Percentiles rank a stretch among this genome's conserved stretches.
Conservation (phyloP, 2,888 invertebrate species). For the Chrysolina americana region DNA sequence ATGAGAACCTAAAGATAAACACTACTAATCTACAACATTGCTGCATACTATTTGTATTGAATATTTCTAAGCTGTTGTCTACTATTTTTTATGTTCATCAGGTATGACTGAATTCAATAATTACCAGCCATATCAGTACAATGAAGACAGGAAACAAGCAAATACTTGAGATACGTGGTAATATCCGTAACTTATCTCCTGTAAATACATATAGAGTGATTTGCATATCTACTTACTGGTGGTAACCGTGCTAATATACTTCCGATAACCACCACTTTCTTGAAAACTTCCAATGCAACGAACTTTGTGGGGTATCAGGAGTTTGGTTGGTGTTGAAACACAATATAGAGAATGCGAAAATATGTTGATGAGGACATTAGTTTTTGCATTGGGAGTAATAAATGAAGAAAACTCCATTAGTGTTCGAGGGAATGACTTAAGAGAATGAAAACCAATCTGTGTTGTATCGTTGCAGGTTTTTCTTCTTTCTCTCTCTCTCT, state of each 20-base stretch:
- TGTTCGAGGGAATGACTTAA: too few relatives aligned
- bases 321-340: too few relatives aligned
- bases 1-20: background rate
- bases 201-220: background rate
- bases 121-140: conserved; percentile 4
- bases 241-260: background rate
- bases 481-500: too few relatives aligned
- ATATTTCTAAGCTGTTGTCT: background rate
- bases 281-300: too few relatives aligned
- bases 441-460: too few relatives aligned
- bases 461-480: too few relatives aligned
- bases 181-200: background rate
- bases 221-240: background rate
- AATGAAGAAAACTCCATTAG: too few relatives aligned
- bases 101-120: background rate
- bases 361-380: too few relatives aligned
- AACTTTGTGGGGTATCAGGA: too few relatives aligned
- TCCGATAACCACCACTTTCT: background rate
- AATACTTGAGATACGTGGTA: background rate
- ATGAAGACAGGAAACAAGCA: background rate
- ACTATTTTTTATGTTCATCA: background rate
- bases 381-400: too few relatives aligned
- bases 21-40: background rate
- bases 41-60: background rate
- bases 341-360: too few relatives aligned